Percentiles rank a stretch among this genome's conserved stretches.
Evolutionary conservation across 37 sponge, comb jelly and placozoan genomes (phyloP).

Genomic region (Agelas oroides): DNA sequence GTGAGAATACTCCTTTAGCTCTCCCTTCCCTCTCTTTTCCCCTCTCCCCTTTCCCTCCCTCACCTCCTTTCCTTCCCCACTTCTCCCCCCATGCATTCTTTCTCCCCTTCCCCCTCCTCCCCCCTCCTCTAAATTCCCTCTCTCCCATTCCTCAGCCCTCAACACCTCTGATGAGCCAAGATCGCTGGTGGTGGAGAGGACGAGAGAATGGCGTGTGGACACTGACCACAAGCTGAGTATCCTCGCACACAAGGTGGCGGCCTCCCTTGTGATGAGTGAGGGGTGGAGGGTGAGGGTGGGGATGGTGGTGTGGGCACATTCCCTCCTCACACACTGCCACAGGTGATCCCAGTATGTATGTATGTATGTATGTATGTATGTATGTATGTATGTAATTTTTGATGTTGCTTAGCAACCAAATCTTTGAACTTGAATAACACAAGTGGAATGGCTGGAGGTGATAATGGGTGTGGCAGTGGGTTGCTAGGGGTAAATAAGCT

Average conservation of each 20-base stretch:
- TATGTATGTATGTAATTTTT: neutral
- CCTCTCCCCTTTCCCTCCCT: neutral
- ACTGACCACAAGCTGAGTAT: slow-evolving; percentile 40
- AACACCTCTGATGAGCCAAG: neutral
- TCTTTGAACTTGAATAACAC: no score
- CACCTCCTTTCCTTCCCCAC: neutral
- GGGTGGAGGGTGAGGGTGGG: slow-evolving; percentile 64
- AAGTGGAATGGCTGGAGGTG: no score
- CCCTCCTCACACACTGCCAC: slow-evolving; percentile 50
- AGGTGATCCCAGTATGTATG: slow-evolving; percentile 18
- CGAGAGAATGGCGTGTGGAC: slow-evolving; percentile 35
- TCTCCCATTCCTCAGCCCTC: no score
- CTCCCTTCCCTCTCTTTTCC: no score
- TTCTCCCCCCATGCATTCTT: neutral
- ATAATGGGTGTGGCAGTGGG: no score
- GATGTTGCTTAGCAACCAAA: no score
- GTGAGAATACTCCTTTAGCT: no score
- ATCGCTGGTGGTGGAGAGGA: slow-evolving; percentile 32
- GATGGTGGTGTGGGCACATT: slow-evolving; percentile 51
- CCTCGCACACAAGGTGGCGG: slow-evolving; percentile 37
- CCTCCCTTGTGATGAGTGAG: slow-evolving; percentile 32
- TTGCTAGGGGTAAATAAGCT: no score
- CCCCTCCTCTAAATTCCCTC: neutral
- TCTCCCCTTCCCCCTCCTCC: slow-evolving; percentile 7
- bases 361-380: neutral